Conservation (phyloP, 2,113 vertebrate genomes). For the Boulengeromyrus knoepffleri region DNA sequence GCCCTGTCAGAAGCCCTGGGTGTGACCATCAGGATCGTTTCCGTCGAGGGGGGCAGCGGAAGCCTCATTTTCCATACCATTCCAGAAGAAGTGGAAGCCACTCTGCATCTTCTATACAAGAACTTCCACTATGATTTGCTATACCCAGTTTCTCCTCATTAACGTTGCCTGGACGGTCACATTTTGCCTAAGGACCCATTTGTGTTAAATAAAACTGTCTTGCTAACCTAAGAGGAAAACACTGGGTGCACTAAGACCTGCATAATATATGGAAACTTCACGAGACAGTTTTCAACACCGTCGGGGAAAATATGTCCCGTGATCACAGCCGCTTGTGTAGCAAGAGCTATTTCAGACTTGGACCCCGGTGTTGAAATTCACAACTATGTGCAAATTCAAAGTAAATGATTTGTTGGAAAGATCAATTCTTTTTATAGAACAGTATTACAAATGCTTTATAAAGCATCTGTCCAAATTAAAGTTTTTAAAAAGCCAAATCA, state of each 20-base stretch:
- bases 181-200: not conserved
- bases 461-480: not conserved
- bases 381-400: not conserved
- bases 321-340: not conserved
- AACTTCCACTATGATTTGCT: conserved; percentile 67
- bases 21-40: conserved; percentile 60
- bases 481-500: conserved; percentile 15
- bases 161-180: not conserved
- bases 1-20: conserved; percentile 67
- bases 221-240: not conserved
- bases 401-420: not conserved
- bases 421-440: not conserved
- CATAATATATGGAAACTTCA: not conserved
- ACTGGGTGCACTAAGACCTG: not conserved
- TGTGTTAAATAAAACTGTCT: not conserved
- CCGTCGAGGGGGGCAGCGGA: conserved; percentile 50
- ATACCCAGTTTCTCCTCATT: conserved; percentile 38
- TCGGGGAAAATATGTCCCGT: not conserved
- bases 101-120: conserved; percentile 62
- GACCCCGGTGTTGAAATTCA: not conserved
- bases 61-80: conserved; percentile 61
- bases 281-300: not conserved
- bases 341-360: not conserved
- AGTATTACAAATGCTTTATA: not conserved
- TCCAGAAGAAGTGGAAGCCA: conserved; percentile 59